A percentile compares a stretch with the other conserved stretches of the same genome.
Conservation (phyloP, 1,140 invertebrate species). For the Drosophila parabipectinata region DNA sequence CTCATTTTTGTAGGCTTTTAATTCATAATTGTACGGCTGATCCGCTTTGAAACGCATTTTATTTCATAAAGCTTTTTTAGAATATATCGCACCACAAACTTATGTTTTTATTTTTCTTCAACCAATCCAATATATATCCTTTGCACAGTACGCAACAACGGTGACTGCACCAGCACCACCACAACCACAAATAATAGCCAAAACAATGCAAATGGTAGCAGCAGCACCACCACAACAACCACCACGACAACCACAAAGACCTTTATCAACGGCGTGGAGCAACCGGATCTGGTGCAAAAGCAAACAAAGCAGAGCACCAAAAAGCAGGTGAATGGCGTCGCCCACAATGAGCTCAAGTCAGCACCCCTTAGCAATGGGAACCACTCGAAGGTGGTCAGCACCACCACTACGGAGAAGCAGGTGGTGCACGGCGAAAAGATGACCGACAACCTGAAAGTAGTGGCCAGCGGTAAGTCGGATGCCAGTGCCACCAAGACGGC, state of each 20-base stretch:
- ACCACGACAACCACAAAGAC: conserved; percentile 42
- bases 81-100: neutral
- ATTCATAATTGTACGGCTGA: neutral
- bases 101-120: neutral
- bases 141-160: conserved; percentile 57
- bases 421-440: conserved; percentile 39
- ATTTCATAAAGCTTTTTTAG: neutral
- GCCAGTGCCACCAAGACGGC: conserved; percentile 53
- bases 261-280: conserved; percentile 37
- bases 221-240: conserved; percentile 23
- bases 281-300: conserved; percentile 9
- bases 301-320: conserved; percentile 4
- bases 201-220: conserved; percentile 3
- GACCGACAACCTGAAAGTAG: conserved; percentile 41
- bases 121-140: neutral
- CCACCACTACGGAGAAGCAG: conserved; percentile 33
- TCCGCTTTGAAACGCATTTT: conserved; percentile 1
- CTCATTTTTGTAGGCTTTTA: neutral
- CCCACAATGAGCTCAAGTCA: conserved; percentile 24
- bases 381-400: conserved; percentile 17
- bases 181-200: conserved; percentile 3
- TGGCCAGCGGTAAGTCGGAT: conserved; percentile 59
- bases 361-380: conserved; percentile 27
- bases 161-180: conserved; percentile 45
- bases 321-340: conserved; percentile 45